phyloP scores from a whole-genome alignment of 2,888 invertebrate genomes.

The Lycophotia porphyrea region DNA sequence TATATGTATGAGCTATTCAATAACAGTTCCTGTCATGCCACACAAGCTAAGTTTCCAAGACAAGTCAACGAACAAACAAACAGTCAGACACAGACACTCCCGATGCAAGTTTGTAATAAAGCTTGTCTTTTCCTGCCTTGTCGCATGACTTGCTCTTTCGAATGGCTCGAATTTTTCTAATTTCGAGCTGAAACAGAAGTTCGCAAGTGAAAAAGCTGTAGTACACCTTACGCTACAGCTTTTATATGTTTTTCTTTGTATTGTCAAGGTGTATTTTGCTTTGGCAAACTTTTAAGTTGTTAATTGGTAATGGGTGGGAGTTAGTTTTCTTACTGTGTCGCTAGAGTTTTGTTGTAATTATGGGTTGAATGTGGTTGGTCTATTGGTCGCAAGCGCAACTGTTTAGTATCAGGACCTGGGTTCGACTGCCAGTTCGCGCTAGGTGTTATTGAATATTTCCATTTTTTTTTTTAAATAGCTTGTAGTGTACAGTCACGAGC shows the following conservation, averaged over 20 bases:
- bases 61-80: not conserved
- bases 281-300: not conserved
- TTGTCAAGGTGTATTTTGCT: not conserved
- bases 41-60: not conserved
- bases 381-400: too few species aligned
- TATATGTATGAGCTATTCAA: not conserved
- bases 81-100: conserved; percentile 11
- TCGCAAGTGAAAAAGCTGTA: conserved; percentile 34
- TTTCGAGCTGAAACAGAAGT: conserved; percentile 52
- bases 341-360: not conserved
- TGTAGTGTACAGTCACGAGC: too few species aligned
- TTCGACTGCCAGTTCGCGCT: too few species aligned
- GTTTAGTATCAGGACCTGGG: too few species aligned
- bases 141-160: conserved; percentile 40
- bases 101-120: conserved; percentile 17
- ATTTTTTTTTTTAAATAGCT: too few species aligned
- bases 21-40: not conserved
- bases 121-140: conserved; percentile 16
- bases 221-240: conserved; percentile 1
- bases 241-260: conserved; percentile 2
- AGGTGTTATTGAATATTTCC: too few species aligned
- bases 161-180: conserved; percentile 53
- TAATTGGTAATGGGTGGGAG: not conserved
- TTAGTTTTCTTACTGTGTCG: not conserved
- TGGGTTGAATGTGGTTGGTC: too few species aligned